These are phyloP conservation scores for Cyanistes caeruleus DNA, from an alignment of 2,113 vertebrate species.

Conservation along the genomic window DNA sequence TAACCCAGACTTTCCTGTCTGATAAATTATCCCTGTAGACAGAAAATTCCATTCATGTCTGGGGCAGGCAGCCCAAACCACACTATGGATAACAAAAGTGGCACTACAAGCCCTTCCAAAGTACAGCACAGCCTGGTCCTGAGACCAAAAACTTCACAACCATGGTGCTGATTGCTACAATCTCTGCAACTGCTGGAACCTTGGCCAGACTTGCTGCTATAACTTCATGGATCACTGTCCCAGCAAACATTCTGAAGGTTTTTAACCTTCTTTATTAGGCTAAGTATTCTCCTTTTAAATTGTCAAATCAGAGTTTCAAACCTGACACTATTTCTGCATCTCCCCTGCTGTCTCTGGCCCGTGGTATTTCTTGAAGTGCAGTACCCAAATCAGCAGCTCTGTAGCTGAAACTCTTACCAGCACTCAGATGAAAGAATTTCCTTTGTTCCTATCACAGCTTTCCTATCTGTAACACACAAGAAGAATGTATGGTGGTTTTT, in stretches of 20 bases:
- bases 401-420: background rate
- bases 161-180: rapidly evolving
- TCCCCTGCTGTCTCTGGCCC: background rate
- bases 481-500: background rate
- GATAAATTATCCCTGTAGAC: background rate
- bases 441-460: background rate
- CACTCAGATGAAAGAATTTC: background rate
- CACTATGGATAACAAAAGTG: background rate
- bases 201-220: background rate
- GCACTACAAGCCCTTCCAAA: background rate
- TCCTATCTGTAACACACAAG: background rate
- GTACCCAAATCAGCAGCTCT: background rate
- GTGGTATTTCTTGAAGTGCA: background rate
- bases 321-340: background rate
- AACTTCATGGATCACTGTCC: background rate
- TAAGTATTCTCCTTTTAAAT: background rate
- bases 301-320: background rate
- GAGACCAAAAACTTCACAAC: background rate
- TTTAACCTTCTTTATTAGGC: background rate
- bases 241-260: background rate
- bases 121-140: rapidly evolving
- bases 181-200: background rate
- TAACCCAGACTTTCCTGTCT: background rate
- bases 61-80: background rate
- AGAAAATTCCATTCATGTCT: background rate